Base-by-base conservation (phyloP, 2,797 vertebrate species). In the Falco columbarius region DNA sequence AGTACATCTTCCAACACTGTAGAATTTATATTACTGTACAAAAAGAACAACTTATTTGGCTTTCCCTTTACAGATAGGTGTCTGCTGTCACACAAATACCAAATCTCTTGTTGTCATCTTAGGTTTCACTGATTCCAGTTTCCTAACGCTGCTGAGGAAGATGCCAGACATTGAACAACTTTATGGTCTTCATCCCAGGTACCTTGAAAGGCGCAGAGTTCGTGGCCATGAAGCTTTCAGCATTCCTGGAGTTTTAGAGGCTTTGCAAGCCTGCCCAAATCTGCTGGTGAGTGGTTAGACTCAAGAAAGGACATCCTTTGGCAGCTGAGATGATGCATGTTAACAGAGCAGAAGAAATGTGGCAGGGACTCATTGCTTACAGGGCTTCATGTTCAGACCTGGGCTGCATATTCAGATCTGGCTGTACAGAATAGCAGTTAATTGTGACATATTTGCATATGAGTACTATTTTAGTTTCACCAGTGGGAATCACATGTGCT, bases 131-230 rank as follows among this genome's bases (percentile, higher is more conserved):
- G 99, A 99, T 96, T 98, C 98, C 97, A 99, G 99, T 98, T 99
- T 99, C 96, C 98, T 99, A 92, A 99, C 99, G 30, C 98, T 99
- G 47, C 95, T 99, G 96, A 99, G 99, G 98, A 99, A 99, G 98
- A 99, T 99, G 99, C 99, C 99, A 76, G 99, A 99, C 76, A 98
- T 99, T 95, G 99, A 99, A 97, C 99, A 99, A 96, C 98, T 99
- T 13, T 99, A 99, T 96, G 99, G 99, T 76, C 99, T 99, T 97
- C 99, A 99, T 90, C 99, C 99, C 89, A 98, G 99, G 90, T 99
- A 99, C 97, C 98, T 99, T 97, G 99, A 99, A 97, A 98, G 99
- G 84, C 99, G 99, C 81, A 98, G 99, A 92, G 99, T 99, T 59
- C 97, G 99, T 90, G 99, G 99, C 70, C 99, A 99, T 49, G 99